These are phyloP conservation scores for Canis aureus DNA, from an alignment of 2,113 vertebrate genomes.

Conservation along the genomic window DNA sequence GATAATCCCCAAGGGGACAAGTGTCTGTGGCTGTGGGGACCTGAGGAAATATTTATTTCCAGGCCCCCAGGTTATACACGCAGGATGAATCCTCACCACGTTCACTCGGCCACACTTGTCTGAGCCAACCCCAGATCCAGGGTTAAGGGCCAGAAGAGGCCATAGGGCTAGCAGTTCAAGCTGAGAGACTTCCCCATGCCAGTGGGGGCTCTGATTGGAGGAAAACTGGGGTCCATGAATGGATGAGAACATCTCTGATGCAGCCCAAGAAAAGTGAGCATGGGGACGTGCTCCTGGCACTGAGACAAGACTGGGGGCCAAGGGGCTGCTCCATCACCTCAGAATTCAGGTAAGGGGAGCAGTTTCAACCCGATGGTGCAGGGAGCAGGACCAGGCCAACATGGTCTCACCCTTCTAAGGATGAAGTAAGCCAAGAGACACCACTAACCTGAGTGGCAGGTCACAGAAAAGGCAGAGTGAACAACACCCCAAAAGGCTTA, in stretches of 20 bases:
- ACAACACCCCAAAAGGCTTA: constrained; percentile 21
- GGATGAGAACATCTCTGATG: neutral
- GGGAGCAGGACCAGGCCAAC: neutral
- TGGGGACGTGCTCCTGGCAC: neutral
- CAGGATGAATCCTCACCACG: neutral
- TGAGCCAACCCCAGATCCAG: neutral
- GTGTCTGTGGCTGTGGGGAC: neutral
- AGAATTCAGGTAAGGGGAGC: neutral
- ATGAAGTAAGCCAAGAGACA: constrained; percentile 34
- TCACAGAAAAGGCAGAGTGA: constrained; percentile 8
- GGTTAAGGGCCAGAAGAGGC: constrained; percentile 3
- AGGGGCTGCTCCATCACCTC: neutral
- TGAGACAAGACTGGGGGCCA: neutral
- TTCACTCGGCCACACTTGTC: neutral
- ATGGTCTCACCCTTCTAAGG: constrained; percentile 42
- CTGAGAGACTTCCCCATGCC: neutral
- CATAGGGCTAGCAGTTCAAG: neutral
- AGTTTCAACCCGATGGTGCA: neutral
- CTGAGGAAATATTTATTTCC: neutral
- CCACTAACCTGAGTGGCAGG: neutral
- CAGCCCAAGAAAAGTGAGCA: neutral
- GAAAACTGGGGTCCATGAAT: neutral
- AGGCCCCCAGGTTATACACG: neutral
- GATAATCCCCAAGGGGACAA: neutral
- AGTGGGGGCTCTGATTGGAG: neutral